A percentile compares a stretch with the other conserved stretches of the same genome.
Conservation (phyloP, 2,888 invertebrate species). For the Blomia tropicalis region DNA sequence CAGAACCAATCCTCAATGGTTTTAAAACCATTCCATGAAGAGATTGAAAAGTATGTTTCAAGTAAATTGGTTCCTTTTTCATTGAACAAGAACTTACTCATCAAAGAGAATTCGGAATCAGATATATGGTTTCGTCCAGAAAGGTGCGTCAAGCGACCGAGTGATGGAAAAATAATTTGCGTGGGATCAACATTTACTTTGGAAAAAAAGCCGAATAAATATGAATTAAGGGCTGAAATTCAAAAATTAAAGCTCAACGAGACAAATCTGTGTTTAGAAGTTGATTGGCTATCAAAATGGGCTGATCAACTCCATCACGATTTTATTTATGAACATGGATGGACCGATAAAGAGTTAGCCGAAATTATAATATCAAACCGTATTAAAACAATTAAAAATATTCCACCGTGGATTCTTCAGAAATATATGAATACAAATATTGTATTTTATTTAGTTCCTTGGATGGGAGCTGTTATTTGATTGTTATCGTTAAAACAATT, state of each 20-base stretch:
- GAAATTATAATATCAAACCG: neutral
- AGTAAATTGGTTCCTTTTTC: neutral
- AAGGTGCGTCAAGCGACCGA: neutral
- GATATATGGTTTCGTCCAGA: neutral
- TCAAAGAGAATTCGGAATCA: neutral
- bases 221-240: neutral
- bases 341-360: neutral
- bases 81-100: neutral
- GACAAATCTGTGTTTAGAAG: neutral
- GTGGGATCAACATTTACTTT: neutral
- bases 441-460: neutral
- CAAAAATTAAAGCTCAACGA: neutral
- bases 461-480: too few species aligned
- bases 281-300: neutral
- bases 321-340: neutral
- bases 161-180: neutral
- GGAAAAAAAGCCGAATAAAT: neutral
- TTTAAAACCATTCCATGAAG: neutral
- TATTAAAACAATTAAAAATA: neutral
- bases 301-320: neutral
- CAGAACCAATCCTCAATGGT: neutral
- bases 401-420: neutral
- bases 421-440: neutral
- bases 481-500: too few species aligned
- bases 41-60: neutral